A percentile compares a stretch with the other conserved stretches of the same genome.
Conservation (phyloP, 2,888 invertebrate genomes). For the Sabatieria punctata region DNA sequence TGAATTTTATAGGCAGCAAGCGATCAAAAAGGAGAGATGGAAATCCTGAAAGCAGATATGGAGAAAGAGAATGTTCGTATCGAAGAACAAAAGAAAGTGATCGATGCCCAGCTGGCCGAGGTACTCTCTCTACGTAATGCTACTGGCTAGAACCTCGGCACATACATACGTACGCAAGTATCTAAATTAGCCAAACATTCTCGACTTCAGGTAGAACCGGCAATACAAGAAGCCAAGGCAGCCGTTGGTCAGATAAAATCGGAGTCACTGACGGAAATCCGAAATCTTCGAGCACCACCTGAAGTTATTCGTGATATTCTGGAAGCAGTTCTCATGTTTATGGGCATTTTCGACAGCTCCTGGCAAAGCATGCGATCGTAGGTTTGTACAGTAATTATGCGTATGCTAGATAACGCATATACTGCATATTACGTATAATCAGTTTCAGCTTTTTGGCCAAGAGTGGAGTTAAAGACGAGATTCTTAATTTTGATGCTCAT, state of each 20-base stretch:
- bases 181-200: no score
- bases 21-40: conserved; percentile 78
- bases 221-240: conserved; percentile 49
- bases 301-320: conserved; percentile 87
- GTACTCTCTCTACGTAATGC: no score
- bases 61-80: conserved; percentile 69
- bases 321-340: conserved; percentile 83
- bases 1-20: conserved; percentile 52
- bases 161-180: no score
- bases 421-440: no score
- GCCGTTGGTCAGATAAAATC: conserved; percentile 90
- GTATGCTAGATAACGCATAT: no score
- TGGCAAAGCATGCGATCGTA: conserved; percentile 99
- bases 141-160: no score
- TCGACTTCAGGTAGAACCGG: conserved; percentile 23
- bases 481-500: conserved; percentile 78
- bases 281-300: conserved; percentile 75
- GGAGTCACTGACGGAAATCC: conserved; percentile 82
- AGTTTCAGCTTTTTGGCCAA: conserved; percentile 67
- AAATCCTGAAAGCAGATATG: conserved; percentile 54
- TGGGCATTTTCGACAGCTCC: conserved; percentile 95
- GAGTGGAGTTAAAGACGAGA: conserved; percentile 86
- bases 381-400: no score
- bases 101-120: conserved; percentile 74
- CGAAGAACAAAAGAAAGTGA: conserved; percentile 63